A percentile compares a stretch with the other conserved stretches of the same genome.
phyloP scores from a whole-genome alignment of 2,113 vertebrate species.

The Hipposideros armiger region DNA sequence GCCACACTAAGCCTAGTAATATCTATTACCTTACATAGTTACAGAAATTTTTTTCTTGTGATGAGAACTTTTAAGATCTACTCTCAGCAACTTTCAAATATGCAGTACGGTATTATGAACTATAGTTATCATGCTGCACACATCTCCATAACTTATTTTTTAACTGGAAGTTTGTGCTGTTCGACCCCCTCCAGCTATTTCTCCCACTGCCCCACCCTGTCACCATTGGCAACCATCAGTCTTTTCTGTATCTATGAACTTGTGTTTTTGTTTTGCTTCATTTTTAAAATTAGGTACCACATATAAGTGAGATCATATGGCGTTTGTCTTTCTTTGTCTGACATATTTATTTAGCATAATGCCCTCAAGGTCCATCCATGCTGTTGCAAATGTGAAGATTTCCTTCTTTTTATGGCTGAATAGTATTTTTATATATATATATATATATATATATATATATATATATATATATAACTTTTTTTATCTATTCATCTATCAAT shows the following conservation, averaged over 20 bases:
- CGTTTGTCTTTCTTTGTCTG: conserved; percentile 9
- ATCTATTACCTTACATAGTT: neutral
- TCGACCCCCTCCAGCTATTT: neutral
- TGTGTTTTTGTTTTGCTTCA: neutral
- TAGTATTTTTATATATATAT: neutral
- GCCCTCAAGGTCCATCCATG: neutral
- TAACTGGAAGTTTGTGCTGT: neutral
- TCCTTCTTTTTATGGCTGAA: neutral
- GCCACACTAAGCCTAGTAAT: neutral
- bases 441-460: too few relatives aligned
- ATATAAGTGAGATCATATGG: neutral
- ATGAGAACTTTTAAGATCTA: neutral
- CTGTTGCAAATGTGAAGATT: neutral
- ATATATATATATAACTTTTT: neutral
- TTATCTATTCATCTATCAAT: neutral
- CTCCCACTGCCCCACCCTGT: neutral
- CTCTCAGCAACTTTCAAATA: neutral
- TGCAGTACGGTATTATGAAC: neutral
- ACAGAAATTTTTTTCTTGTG: neutral
- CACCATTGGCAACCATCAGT: neutral
- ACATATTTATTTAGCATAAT: neutral
- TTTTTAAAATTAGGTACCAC: neutral
- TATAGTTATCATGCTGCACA: neutral
- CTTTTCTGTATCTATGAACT: neutral
- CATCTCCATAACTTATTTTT: neutral